Conservation (phyloP, 2,113 vertebrate species). For the Benitochromis conjunctus region DNA sequence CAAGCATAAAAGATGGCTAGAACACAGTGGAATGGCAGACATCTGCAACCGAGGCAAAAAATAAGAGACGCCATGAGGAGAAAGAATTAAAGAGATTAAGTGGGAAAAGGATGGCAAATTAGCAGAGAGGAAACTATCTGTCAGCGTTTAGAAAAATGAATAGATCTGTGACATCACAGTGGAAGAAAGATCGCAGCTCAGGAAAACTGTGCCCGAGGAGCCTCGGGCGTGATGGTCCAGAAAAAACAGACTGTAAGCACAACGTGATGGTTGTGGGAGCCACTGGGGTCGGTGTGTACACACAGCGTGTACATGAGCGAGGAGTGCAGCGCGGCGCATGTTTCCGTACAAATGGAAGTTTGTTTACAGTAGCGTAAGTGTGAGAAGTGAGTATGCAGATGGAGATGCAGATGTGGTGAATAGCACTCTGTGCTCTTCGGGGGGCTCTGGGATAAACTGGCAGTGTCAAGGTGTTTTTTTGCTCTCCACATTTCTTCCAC, state of each 20-base stretch:
- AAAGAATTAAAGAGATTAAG: conserved; percentile 32
- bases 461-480: not conserved
- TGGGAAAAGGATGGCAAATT: not conserved
- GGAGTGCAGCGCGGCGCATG: not conserved
- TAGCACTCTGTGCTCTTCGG: conserved; percentile 31
- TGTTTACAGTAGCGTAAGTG: conserved; percentile 57
- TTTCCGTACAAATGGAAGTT: conserved; percentile 56
- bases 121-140: not conserved
- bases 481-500: not conserved
- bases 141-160: not conserved
- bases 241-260: conserved; percentile 18
- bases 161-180: not conserved
- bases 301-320: conserved; percentile 3
- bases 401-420: conserved; percentile 61
- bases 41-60: conserved; percentile 30
- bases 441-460: conserved; percentile 23
- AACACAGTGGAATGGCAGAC: not conserved
- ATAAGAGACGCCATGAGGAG: conserved; percentile 17
- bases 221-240: not conserved
- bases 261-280: conserved; percentile 37
- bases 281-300: conserved; percentile 8
- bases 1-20: conserved; percentile 17
- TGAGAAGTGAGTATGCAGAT: conserved; percentile 44
- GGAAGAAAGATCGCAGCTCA: not conserved
- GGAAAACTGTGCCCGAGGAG: not conserved